These are phyloP conservation scores for Galerucella pusilla DNA, from an alignment of 2,888 invertebrate species.

Conservation along the genomic window DNA sequence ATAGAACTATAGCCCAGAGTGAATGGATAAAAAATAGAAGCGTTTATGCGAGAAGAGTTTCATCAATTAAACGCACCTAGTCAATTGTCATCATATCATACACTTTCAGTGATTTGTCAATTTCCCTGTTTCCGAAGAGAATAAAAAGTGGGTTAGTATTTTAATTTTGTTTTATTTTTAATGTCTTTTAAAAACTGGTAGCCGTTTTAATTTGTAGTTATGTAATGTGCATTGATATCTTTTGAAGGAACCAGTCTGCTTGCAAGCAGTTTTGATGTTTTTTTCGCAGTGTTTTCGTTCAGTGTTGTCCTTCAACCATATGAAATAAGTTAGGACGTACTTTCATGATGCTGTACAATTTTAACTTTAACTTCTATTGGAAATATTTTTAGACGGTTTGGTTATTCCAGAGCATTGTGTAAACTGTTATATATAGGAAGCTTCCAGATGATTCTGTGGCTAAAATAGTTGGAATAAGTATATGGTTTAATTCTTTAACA, in stretches of 20 bases:
- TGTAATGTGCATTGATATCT: not conserved
- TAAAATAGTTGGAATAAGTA: slow-evolving; percentile 22
- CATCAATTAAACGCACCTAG: not conserved
- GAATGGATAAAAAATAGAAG: too few relatives aligned
- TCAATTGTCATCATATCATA: slow-evolving; percentile 6
- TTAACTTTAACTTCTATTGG: slow-evolving; percentile 32
- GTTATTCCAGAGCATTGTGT: slow-evolving; percentile 18
- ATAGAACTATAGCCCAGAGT: too few relatives aligned
- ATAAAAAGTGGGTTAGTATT: slow-evolving; percentile 27
- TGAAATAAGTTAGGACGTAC: slow-evolving; percentile 29
- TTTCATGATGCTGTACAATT: slow-evolving; percentile 28
- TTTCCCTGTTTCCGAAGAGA: slow-evolving; percentile 9
- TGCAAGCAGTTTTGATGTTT: slow-evolving; percentile 2
- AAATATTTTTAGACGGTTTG: slow-evolving; percentile 33
- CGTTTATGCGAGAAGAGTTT: too few relatives aligned
- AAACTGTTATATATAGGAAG: slow-evolving; percentile 38
- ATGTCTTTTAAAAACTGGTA: not conserved
- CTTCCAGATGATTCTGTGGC: slow-evolving; percentile 44
- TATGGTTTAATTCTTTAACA: slow-evolving; percentile 4
- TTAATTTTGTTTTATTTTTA: slow-evolving; percentile 19
- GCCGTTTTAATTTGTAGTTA: slow-evolving; percentile 8
- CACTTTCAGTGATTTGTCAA: not conserved
- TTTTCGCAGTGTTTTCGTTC: slow-evolving; percentile 20
- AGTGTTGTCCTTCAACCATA: slow-evolving; percentile 21
- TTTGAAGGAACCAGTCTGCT: slow-evolving; percentile 20